These are phyloP conservation scores for Rutpela maculata DNA, from an alignment of 2,888 invertebrate genomes.

Conservation along the genomic window DNA sequence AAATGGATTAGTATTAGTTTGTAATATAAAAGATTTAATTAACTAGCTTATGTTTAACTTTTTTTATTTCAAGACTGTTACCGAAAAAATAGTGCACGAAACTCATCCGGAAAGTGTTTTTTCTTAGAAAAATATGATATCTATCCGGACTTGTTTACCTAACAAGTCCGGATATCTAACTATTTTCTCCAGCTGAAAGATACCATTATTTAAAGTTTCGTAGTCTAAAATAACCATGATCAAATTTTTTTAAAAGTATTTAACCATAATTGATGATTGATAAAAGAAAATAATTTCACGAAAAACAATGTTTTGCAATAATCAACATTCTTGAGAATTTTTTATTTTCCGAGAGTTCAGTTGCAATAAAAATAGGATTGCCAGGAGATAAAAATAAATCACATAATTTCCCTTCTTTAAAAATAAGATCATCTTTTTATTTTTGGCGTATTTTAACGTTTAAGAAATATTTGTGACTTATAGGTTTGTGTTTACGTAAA, in stretches of 20 bases:
- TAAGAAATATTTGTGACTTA: background rate
- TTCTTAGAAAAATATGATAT: no score
- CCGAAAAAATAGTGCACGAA: no score
- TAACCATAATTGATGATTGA: background rate
- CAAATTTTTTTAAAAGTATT: background rate
- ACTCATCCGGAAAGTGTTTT: no score
- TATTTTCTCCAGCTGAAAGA: no score
- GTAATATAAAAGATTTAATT: no score
- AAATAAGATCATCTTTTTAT: constrained; percentile 2
- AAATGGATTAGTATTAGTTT: no score
- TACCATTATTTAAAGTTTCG: background rate
- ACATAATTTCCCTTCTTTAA: background rate
- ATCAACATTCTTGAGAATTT: background rate
- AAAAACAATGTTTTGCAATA: background rate
- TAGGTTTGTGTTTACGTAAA: background rate
- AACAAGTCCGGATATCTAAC: no score
- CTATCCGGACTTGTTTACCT: no score
- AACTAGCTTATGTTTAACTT: no score
- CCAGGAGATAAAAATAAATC: background rate
- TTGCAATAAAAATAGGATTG: background rate
- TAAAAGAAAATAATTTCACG: background rate
- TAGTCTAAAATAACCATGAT: background rate
- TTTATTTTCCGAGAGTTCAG: background rate
- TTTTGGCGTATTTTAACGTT: background rate
- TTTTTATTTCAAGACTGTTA: no score